Conservation (phyloP, 2,113 vertebrate genomes). For the Hypocryptadius cinnamomeus region DNA sequence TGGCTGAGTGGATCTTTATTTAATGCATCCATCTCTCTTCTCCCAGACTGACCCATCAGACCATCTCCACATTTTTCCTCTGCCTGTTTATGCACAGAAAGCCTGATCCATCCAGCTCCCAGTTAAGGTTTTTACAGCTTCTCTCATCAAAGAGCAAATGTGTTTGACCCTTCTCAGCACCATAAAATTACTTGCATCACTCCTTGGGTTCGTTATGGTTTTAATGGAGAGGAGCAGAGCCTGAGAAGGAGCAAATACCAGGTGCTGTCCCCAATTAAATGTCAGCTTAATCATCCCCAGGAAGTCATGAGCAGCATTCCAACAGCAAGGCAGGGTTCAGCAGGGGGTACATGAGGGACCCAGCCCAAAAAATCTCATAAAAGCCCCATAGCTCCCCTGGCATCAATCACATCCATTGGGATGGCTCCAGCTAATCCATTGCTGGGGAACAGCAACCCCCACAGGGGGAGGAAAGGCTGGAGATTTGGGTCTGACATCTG, state of each 20-base stretch:
- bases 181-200: background rate
- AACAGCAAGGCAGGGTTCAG: background rate
- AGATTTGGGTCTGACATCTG: background rate
- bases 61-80: background rate
- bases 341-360: fast-evolving
- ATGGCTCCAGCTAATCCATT: background rate
- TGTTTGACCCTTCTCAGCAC: conserved; percentile 19
- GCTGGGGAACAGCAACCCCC: background rate
- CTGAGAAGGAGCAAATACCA: background rate
- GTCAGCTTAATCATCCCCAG: background rate
- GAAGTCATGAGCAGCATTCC: background rate
- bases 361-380: background rate
- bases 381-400: background rate
- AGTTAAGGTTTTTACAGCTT: conserved; percentile 19
- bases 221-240: background rate
- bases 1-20: conserved; percentile 37
- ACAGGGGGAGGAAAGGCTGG: background rate
- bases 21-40: conserved; percentile 26
- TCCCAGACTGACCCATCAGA: conserved; percentile 10
- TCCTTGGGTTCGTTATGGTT: background rate
- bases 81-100: background rate
- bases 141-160: conserved; percentile 17
- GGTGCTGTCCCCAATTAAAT: background rate
- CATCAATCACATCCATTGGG: background rate
- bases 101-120: background rate